These are phyloP conservation scores for Branchellion lobata DNA, from an alignment of 2,888 invertebrate species.

Conservation along the genomic window DNA sequence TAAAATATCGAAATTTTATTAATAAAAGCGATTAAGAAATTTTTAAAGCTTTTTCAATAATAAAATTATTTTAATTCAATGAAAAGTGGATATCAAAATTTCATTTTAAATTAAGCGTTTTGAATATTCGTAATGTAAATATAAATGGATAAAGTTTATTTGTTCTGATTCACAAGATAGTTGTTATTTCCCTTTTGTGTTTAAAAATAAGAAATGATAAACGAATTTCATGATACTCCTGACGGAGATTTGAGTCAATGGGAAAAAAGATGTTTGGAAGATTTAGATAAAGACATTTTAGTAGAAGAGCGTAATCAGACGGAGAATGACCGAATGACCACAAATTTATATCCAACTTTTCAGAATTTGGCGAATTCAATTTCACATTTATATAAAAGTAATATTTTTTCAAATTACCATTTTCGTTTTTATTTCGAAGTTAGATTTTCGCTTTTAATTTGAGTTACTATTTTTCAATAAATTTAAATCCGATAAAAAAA, in stretches of 20 bases:
- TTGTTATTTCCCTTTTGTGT: neutral
- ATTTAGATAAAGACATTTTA: conserved; percentile 39
- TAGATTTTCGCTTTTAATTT: neutral
- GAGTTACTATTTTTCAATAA: neutral
- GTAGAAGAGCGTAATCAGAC: conserved; percentile 43
- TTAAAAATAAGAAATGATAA: neutral
- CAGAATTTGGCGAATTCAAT: conserved; percentile 47
- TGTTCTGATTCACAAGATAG: neutral
- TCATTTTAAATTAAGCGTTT: conserved; percentile 4
- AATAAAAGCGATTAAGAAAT: neutral
- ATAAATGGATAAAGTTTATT: conserved; percentile 18
- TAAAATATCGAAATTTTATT: neutral
- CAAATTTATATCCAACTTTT: conserved; percentile 46
- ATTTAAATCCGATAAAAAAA: neutral
- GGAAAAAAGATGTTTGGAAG: conserved; percentile 42
- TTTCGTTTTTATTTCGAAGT: too few species aligned
- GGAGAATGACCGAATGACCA: conserved; percentile 41
- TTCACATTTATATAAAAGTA: conserved; percentile 49
- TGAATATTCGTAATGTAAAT: conserved; percentile 15
- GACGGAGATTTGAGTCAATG: conserved; percentile 39
- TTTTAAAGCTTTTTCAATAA: too few species aligned
- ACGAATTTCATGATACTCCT: conserved; percentile 11
- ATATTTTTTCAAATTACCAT: neutral
- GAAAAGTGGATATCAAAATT: too few species aligned
- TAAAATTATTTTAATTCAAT: too few species aligned